Base-by-base conservation (phyloP, 2,113 vertebrate genomes). In the Oreochromis aureus region DNA sequence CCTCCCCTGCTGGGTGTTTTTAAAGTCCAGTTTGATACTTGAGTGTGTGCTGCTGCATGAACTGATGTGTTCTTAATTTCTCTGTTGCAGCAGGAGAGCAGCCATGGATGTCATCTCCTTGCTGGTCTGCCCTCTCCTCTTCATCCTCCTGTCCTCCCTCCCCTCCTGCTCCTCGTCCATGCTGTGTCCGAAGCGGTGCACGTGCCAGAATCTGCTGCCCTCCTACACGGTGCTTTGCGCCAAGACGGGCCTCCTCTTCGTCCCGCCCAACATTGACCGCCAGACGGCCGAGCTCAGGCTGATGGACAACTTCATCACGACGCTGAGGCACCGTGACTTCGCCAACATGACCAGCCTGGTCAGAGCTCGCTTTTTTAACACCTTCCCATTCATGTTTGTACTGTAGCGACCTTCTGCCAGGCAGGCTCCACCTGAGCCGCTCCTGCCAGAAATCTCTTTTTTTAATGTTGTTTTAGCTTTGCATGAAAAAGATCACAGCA, bases 231-330 rank as follows among this genome's bases (percentile, higher is more conserved):
- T 97, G 69, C 96, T 97, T 10, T 97, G 97, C 6, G 96, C 97
- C 93, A 97, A 97, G 95, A 97, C 97, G 4, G 97, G 97, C 83
- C 95, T 97, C 22, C 96, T 97, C 44, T 97, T 97, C 13, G 96
- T 97, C 27, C 97, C 97, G 1, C 96, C 96, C 15, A 96, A 96
- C 92, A 96, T 97, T 24, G 97, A 97, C 93, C 94, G 96, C 1
- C 95, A 97, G 93, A 97, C 97, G 3, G 97, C 97, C 2, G 97
- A 97, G 93, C 96, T 97, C 22, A 73, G 97, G 34, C 96, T 97
- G 46, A 97, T 97, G 95, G 97, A 97, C 94, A 97, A 97, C 95
- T 97, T 97, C 95, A 97, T 97, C 90, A 97, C 97, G 3, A 96
- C 96, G 1, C 96, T 97, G 81, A 89, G 96, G 51, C 97, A 96